Evolutionary conservation across 2,888 invertebrate genomes (phyloP), one percentile per base, ranked within the genome.

Genomic region (Chydorus sphaericus): DNA sequence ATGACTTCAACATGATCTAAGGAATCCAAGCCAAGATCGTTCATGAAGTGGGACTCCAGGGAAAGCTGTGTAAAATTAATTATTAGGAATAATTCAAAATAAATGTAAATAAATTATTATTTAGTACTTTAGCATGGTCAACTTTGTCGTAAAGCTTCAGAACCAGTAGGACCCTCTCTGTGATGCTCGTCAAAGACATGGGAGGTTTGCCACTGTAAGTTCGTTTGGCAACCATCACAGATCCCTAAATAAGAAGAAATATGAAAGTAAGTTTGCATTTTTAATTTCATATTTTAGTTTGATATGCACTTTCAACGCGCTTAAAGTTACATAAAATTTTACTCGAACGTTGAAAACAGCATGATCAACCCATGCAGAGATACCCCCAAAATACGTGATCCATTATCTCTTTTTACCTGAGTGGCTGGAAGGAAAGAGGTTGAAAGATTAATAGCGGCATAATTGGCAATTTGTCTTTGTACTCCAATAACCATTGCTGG

Each of bases 1-100:
- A 99, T 93, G 55, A 99, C 85, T 75, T 99, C 98, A 48, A 99
- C 97, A 73, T 97, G 97, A 74, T 99, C 98, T 63, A 99, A 74
- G 1, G 97, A 97, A 70, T 99, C 98, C 62, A 99, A 75, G 30
- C 98, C 98, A 64, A 97, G 77, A 71, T 98, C 98, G 67, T 89
- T 92, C 65, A 92, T 86, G 71, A 99, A 97, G 74, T 98, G 96
- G 53, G 93, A 88, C 10, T 96, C 86, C 64, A 90, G 69, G n/a
- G 79, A 79, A 38, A 98, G 73, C 96, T 98, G 74, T 60, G 79
- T 77, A 62, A 64, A 61, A 62, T 56, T 48, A 39, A 55, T 59
- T 55, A 55, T 52, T 56, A 51, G 54, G 57, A 57, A 57, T 48
- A 37, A 50, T n/a, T 26, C n/a, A n/a, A 3, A 16, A 8, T 5